These are phyloP conservation scores for Auanema sp. DNA, from an alignment of 2,888 invertebrate species.

Conservation along the genomic window DNA sequence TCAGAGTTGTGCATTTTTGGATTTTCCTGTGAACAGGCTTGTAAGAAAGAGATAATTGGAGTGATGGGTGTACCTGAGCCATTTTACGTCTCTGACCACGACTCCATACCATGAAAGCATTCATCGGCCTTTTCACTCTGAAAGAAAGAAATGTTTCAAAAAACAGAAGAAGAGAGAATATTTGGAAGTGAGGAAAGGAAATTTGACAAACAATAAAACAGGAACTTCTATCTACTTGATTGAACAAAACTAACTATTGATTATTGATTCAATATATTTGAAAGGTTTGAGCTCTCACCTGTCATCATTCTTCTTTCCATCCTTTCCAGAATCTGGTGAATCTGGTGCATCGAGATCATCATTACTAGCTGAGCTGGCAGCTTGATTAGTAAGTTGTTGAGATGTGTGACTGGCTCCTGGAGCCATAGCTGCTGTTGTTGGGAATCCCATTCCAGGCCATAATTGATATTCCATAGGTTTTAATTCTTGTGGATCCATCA, in stretches of 20 bases:
- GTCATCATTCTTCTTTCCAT: slow-evolving; percentile 50
- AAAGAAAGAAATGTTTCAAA: slow-evolving; percentile 15
- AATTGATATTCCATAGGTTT: slow-evolving; percentile 39
- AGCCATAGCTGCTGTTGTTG: slow-evolving; percentile 21
- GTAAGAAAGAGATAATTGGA: slow-evolving; percentile 1
- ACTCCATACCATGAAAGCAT: slow-evolving; percentile 64
- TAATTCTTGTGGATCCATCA: slow-evolving; percentile 38
- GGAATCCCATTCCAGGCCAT: slow-evolving; percentile 29
- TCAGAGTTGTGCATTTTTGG: slow-evolving; percentile 51
- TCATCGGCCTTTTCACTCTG: slow-evolving; percentile 63
- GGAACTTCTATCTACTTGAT: no score
- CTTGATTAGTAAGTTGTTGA: slow-evolving; percentile 15
- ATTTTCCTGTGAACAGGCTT: slow-evolving; percentile 26
- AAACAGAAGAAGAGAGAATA: slow-evolving; percentile 3
- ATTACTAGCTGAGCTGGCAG: background rate
- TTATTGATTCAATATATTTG: no score
- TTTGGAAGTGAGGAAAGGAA: background rate
- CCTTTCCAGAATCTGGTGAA: slow-evolving; percentile 42
- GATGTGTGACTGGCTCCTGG: slow-evolving; percentile 27
- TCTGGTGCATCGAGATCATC: slow-evolving; percentile 23
- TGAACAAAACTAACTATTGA: no score
- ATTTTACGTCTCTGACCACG: slow-evolving; percentile 62
- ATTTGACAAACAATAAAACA: background rate
- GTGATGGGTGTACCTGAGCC: slow-evolving; percentile 57
- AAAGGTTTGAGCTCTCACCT: slow-evolving; percentile 26